Percentiles rank a stretch among this genome's conserved stretches.
phyloP scores from a whole-genome alignment of 2,113 vertebrate genomes.

The Hippocampus zosterae region DNA sequence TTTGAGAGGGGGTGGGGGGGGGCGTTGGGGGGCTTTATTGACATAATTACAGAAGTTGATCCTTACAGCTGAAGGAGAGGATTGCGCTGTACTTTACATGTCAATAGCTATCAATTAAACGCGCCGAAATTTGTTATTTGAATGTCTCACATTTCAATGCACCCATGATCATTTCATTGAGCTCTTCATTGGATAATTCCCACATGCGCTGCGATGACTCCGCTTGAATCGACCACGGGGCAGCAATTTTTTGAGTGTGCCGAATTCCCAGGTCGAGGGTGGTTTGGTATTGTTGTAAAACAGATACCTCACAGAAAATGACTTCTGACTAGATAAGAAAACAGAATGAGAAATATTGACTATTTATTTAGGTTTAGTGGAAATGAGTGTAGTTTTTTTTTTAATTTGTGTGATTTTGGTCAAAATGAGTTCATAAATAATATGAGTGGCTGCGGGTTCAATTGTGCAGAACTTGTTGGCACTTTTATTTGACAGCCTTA shows the following conservation, averaged over 20 bases:
- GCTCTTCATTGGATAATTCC: not conserved
- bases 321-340: slow-evolving; percentile 22
- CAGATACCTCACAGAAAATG: slow-evolving; percentile 29
- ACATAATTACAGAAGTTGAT: slow-evolving; percentile 27
- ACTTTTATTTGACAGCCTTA: not conserved
- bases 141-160: slow-evolving; percentile 40
- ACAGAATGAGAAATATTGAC: slow-evolving; percentile 17
- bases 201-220: slow-evolving; percentile 27
- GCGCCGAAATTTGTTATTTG: slow-evolving; percentile 22
- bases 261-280: slow-evolving; percentile 23
- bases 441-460: not conserved
- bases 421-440: no score
- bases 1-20: slow-evolving; percentile 14
- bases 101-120: slow-evolving; percentile 40
- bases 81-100: slow-evolving; percentile 31
- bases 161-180: slow-evolving; percentile 27
- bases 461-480: not conserved
- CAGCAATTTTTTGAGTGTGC: slow-evolving; percentile 8
- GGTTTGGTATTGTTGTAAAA: slow-evolving; percentile 37
- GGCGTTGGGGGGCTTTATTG: slow-evolving; percentile 11
- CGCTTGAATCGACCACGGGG: slow-evolving; percentile 11
- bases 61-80: slow-evolving; percentile 9
- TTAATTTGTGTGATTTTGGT: no score
- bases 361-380: no score
- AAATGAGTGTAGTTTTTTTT: no score